Percentiles rank a stretch among this genome's conserved stretches.
These are phyloP conservation scores for Lasioglossum pauxillum DNA, from an alignment of 2,888 invertebrate species.

Conservation along the genomic window DNA sequence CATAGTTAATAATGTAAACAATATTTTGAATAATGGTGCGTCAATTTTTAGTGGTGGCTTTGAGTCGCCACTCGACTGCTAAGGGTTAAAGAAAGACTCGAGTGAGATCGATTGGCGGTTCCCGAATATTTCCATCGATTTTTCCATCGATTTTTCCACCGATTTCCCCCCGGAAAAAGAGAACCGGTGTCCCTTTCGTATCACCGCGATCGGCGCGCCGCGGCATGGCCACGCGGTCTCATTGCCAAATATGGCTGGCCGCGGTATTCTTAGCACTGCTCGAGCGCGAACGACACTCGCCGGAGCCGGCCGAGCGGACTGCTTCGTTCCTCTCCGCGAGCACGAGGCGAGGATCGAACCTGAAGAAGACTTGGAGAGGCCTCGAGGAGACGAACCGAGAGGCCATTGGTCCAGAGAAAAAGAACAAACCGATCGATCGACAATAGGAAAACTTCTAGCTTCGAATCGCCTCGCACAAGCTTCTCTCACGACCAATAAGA, in stretches of 20 bases:
- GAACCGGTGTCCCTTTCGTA: conserved; percentile 53
- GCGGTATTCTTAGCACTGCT: conserved; percentile 83
- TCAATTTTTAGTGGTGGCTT: no score
- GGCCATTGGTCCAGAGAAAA: background rate
- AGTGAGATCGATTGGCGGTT: background rate
- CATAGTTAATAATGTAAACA: no score
- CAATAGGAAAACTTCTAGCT: background rate
- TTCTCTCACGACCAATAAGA: background rate
- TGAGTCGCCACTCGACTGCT: no score
- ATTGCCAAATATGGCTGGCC: conserved; percentile 84
- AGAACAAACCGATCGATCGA: background rate
- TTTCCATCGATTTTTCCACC: background rate
- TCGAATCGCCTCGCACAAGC: background rate
- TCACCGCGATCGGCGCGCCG: conserved; percentile 69
- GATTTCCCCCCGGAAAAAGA: conserved; percentile 29
- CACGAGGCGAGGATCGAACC: conserved; percentile 33
- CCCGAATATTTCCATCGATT: background rate
- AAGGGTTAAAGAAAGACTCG: no score
- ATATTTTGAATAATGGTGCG: no score
- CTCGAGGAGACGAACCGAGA: conserved; percentile 8
- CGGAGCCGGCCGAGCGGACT: conserved; percentile 75
- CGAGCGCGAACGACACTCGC: conserved; percentile 78
- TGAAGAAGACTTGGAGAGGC: conserved; percentile 13
- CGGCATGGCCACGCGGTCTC: conserved; percentile 77
- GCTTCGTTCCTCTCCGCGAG: conserved; percentile 44